Percentiles rank a stretch among this genome's conserved stretches.
phyloP scores from a whole-genome alignment of 1,140 invertebrate genomes.

The Hestina assimilis region DNA sequence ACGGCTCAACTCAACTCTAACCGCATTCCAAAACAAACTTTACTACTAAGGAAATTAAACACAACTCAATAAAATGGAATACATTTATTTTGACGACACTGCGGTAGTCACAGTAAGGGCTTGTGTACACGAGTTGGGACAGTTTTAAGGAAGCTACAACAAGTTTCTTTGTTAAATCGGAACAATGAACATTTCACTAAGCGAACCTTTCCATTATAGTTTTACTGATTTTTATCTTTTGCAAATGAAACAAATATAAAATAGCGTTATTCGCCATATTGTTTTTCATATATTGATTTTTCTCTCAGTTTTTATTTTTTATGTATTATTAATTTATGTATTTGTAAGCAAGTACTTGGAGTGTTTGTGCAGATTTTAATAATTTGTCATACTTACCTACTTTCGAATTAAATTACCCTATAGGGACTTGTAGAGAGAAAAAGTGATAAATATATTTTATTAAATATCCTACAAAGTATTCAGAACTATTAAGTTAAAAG shows the following conservation, averaged over 20 bases:
- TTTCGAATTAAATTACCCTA: too few relatives aligned
- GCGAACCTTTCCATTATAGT: background rate
- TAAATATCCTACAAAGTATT: too few relatives aligned
- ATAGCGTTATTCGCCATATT: too few relatives aligned
- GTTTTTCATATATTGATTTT: too few relatives aligned
- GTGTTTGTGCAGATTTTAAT: too few relatives aligned
- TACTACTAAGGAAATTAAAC: conserved; percentile 11
- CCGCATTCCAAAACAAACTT: conserved; percentile 17
- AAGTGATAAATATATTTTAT: too few relatives aligned
- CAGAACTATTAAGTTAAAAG: too few relatives aligned
- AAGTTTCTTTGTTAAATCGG: background rate
- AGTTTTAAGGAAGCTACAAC: conserved; percentile 14
- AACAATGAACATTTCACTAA: background rate
- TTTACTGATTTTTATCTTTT: background rate
- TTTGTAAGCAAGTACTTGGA: too few relatives aligned
- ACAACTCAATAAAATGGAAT: conserved; percentile 9
- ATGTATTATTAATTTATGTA: too few relatives aligned
- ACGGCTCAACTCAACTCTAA: conserved; percentile 3
- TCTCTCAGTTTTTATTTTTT: too few relatives aligned
- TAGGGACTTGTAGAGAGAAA: too few relatives aligned
- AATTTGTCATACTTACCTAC: too few relatives aligned
- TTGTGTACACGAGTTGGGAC: background rate
- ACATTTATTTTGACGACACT: conserved; percentile 9
- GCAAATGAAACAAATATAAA: background rate
- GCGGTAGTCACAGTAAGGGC: conserved; percentile 10